Percentiles rank a stretch among this genome's conserved stretches.
Conservation (phyloP, 2,113 vertebrate species). For the Colinus virginianus region DNA sequence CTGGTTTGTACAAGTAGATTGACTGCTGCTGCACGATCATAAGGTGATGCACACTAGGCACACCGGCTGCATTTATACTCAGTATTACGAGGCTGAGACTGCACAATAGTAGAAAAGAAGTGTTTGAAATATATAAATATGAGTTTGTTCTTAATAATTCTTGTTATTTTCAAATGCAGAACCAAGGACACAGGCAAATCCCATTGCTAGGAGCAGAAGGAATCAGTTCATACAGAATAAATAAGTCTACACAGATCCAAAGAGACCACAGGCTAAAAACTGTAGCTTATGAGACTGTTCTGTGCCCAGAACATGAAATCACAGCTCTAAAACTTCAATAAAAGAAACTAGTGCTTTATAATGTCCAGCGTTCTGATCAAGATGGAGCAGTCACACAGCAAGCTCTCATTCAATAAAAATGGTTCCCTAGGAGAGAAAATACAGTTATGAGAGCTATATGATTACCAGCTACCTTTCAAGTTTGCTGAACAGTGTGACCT, state of each 20-base stretch:
- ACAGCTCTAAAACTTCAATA: background rate
- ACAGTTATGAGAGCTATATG: background rate
- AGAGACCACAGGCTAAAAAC: background rate
- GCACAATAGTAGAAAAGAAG: background rate
- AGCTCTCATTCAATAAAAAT: background rate
- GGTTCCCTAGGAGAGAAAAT: background rate
- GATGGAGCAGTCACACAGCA: background rate
- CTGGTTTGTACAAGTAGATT: background rate
- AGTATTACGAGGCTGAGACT: background rate
- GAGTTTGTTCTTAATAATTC: background rate
- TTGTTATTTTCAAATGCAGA: background rate
- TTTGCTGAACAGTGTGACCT: rapidly evolving
- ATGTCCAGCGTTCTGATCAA: background rate
- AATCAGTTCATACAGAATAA: background rate
- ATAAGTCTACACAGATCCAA: background rate
- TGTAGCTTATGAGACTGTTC: background rate
- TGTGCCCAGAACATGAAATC: background rate
- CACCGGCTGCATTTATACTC: background rate
- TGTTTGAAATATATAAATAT: background rate
- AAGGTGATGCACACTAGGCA: background rate
- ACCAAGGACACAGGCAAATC: background rate
- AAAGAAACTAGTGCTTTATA: background rate
- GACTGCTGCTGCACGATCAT: background rate
- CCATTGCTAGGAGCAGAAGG: background rate
- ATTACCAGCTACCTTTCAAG: background rate